These are phyloP conservation scores for Cyprinodon variegatus DNA, from an alignment of 2,113 vertebrate species.

Conservation along the genomic window DNA sequence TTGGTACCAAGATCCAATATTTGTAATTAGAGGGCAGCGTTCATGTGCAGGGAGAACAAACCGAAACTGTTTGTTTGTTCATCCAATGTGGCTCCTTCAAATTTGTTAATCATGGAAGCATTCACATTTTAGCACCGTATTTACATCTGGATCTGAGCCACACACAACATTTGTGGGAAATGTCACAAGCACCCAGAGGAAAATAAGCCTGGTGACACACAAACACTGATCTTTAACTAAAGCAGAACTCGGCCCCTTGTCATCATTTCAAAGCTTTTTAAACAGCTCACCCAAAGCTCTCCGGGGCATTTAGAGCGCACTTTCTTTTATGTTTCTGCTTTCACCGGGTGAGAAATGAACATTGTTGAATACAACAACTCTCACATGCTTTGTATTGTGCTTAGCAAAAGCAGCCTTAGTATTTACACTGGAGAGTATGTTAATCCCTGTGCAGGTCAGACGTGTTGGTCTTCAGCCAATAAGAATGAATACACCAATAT, in stretches of 20 bases:
- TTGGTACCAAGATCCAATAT: slow-evolving; percentile 59
- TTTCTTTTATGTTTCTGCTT: neutral
- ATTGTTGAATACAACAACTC: slow-evolving; percentile 54
- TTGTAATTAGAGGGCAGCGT: slow-evolving; percentile 27
- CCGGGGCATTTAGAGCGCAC: neutral
- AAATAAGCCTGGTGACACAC: slow-evolving; percentile 8
- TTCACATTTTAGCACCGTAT: slow-evolving; percentile 14
- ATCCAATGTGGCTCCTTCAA: slow-evolving; percentile 18
- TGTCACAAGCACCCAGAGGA: slow-evolving; percentile 27
- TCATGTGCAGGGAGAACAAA: slow-evolving; percentile 9
- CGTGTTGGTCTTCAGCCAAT: slow-evolving; percentile 31
- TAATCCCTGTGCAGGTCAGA: slow-evolving; percentile 9
- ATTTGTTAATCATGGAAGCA: slow-evolving; percentile 12
- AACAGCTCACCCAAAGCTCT: neutral
- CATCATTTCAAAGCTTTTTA: neutral
- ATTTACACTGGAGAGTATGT: slow-evolving; percentile 22
- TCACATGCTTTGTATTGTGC: slow-evolving; percentile 1
- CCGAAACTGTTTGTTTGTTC: slow-evolving; percentile 16
- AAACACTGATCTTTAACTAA: slow-evolving; percentile 23
- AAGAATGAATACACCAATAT: slow-evolving; percentile 25
- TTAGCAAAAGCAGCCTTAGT: neutral
- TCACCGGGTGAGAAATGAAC: slow-evolving; percentile 50
- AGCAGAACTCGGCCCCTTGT: neutral
- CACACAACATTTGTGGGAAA: slow-evolving; percentile 38
- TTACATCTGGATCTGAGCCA: slow-evolving; percentile 15